Evolutionary conservation across 2,113 vertebrate species (phyloP).

Genomic region (Ovibos moschatus): DNA sequence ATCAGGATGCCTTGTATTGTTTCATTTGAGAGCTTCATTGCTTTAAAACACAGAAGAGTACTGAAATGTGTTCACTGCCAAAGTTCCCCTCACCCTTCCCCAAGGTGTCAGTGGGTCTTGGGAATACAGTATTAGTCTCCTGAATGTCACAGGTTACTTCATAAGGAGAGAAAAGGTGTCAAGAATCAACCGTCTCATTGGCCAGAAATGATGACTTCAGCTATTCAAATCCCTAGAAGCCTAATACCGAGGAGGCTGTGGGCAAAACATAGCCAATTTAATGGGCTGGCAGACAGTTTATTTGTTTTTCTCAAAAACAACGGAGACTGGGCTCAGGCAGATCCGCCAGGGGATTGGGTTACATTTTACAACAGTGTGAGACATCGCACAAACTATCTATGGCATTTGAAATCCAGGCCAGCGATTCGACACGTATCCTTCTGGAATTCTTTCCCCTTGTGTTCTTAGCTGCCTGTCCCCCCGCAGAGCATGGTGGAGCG

Average conservation of each 20-base stretch:
- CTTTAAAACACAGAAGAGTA: background rate
- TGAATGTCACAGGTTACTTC: background rate
- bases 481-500: constrained; percentile 67
- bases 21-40: background rate
- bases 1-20: background rate
- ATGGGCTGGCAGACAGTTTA: constrained; percentile 82
- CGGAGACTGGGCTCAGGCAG: constrained; percentile 76
- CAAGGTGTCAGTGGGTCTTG: background rate
- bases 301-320: constrained; percentile 83
- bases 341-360: constrained; percentile 81
- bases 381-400: constrained; percentile 85
- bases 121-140: background rate
- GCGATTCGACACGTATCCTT: constrained; percentile 83
- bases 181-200: constrained; percentile 57
- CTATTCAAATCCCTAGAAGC: constrained; percentile 67
- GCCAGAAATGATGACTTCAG: constrained; percentile 67
- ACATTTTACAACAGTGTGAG: constrained; percentile 83
- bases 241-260: constrained; percentile 66
- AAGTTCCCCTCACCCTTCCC: background rate
- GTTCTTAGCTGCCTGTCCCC: constrained; percentile 77
- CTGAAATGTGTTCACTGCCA: background rate
- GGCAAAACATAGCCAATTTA: constrained; percentile 80
- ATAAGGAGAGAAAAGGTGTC: background rate
- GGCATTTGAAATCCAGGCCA: constrained; percentile 84
- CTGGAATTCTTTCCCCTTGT: constrained; percentile 74